These are phyloP conservation scores for Pseudorhombus dupliciocellatus DNA, from an alignment of 2,113 vertebrate genomes.

Conservation along the genomic window DNA sequence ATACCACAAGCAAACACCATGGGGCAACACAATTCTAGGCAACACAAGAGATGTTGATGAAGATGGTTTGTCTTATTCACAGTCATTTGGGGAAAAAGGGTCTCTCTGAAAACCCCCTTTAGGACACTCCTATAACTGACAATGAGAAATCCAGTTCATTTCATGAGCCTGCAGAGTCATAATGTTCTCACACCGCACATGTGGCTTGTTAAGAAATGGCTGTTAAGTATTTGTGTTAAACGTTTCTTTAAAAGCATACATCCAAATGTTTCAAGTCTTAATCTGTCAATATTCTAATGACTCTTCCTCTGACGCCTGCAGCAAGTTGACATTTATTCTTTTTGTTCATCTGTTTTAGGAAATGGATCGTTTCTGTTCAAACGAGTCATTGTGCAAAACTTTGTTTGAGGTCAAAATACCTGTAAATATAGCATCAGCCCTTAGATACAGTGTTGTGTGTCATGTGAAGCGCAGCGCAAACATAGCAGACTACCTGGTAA, in stretches of 20 bases:
- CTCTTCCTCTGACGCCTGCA: neutral
- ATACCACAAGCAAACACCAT: conserved; percentile 46
- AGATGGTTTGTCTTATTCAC: conserved; percentile 31
- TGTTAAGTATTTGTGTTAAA: neutral
- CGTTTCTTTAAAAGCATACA: neutral
- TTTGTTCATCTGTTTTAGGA: neutral
- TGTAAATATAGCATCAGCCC: neutral
- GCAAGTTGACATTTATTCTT: neutral
- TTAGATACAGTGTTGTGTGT: neutral
- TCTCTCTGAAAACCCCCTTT: conserved; percentile 63
- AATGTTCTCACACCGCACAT: conserved; percentile 1
- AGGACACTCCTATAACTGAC: conserved; percentile 64
- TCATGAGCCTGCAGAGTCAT: conserved; percentile 53
- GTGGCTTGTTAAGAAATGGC: conserved; percentile 34
- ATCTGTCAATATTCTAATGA: neutral
- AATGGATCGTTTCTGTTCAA: neutral
- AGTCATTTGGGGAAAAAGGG: conserved; percentile 66
- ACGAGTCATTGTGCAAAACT: too few species aligned
- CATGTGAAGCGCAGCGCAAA: neutral
- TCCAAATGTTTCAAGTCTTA: neutral
- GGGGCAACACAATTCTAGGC: conserved; percentile 12
- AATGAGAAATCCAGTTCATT: conserved; percentile 53
- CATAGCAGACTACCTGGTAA: too few species aligned
- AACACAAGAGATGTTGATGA: conserved; percentile 15
- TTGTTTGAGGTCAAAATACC: neutral